These are phyloP conservation scores for Atractosteus spatula DNA, from an alignment of 2,113 vertebrate species.

Conservation along the genomic window DNA sequence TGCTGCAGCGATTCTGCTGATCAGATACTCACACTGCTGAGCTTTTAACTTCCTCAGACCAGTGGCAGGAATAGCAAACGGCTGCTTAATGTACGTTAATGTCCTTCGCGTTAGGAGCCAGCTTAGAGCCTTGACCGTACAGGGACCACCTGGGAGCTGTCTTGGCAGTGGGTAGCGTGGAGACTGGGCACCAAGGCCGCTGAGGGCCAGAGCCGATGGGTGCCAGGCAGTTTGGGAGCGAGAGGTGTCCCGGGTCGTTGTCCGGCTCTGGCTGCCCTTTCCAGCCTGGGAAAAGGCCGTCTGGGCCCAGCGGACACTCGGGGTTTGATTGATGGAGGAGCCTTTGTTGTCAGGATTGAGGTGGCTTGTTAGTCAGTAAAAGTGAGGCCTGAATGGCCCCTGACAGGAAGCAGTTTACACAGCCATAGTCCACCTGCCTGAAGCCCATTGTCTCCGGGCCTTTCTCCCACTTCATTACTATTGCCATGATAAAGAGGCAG, in stretches of 20 bases:
- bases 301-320: no score
- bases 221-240: background rate
- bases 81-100: no score
- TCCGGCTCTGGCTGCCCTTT: background rate
- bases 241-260: background rate
- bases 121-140: no score
- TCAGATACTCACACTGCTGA: no score
- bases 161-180: no score
- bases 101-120: no score
- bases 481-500: conserved; percentile 6
- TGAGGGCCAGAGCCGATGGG: background rate
- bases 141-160: no score
- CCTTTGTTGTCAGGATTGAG: conserved; percentile 12
- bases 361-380: conserved; percentile 29
- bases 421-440: conserved; percentile 8
- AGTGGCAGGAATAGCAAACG: no score
- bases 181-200: no score
- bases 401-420: conserved; percentile 25
- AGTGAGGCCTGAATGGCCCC: conserved; percentile 21
- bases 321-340: background rate
- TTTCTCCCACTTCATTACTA: conserved; percentile 23
- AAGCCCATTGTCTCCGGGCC: conserved; percentile 7
- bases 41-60: no score
- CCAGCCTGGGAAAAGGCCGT: no score
- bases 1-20: no score